These are phyloP conservation scores for Hydroisotoma schaefferi DNA, from an alignment of 2,888 invertebrate species.

Conservation along the genomic window DNA sequence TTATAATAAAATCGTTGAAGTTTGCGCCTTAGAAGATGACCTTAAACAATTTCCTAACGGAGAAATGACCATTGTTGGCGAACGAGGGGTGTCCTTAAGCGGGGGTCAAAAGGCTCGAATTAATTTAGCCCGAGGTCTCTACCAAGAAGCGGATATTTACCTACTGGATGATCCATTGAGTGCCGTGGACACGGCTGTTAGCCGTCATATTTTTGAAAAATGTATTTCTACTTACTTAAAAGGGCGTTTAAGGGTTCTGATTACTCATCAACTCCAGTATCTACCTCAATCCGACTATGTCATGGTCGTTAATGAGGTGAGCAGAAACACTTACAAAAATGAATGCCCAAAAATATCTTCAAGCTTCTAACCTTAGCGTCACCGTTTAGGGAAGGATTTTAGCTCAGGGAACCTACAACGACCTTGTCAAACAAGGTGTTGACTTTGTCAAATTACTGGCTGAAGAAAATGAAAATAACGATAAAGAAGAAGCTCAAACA, in stretches of 20 bases:
- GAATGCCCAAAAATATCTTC: conserved; percentile 1
- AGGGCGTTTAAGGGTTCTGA: conserved; percentile 69
- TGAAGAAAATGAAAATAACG: neutral
- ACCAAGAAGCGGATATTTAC: conserved; percentile 76
- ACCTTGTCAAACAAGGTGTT: conserved; percentile 54
- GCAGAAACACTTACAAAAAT: neutral
- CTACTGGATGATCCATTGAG: conserved; percentile 85
- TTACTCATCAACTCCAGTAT: conserved; percentile 59
- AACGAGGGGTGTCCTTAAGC: conserved; percentile 57
- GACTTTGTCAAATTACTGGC: conserved; percentile 46
- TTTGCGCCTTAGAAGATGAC: conserved; percentile 55
- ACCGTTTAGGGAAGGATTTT: conserved; percentile 55
- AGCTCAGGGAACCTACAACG: conserved; percentile 61
- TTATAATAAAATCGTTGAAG: conserved; percentile 54
- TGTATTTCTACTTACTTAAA: conserved; percentile 66
- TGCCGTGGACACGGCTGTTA: conserved; percentile 90
- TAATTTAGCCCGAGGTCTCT: conserved; percentile 63
- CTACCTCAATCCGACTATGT: conserved; percentile 46
- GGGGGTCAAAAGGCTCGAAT: conserved; percentile 59
- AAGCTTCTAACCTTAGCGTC: neutral
- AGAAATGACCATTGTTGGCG: conserved; percentile 57
- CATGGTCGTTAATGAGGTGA: conserved; percentile 36
- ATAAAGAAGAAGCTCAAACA: neutral
- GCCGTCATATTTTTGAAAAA: conserved; percentile 80
- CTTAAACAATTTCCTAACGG: conserved; percentile 54